A percentile compares a stretch with the other conserved stretches of the same genome.
These are phyloP conservation scores for Bombycilla garrulus DNA, from an alignment of 2,113 vertebrate genomes.

Conservation along the genomic window DNA sequence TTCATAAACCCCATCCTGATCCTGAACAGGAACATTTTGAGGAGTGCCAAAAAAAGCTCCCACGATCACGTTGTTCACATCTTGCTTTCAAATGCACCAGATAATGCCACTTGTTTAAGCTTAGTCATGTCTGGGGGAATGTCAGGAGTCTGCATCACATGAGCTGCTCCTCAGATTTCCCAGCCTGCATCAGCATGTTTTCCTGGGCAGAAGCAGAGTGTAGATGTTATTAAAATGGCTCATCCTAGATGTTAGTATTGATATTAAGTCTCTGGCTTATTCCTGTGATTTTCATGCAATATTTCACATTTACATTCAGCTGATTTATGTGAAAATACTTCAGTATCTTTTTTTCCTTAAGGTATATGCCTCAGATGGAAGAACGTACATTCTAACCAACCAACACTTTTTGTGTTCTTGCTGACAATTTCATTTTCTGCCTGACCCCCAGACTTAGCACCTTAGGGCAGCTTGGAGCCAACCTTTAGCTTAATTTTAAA, in stretches of 20 bases:
- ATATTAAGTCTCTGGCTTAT: background rate
- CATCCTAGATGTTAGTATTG: background rate
- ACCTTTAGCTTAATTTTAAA: background rate
- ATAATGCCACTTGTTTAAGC: slow-evolving; percentile 60
- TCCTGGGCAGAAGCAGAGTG: background rate
- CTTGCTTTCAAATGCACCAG: slow-evolving; percentile 29
- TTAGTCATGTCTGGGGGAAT: slow-evolving; percentile 45
- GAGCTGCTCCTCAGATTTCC: slow-evolving; percentile 59
- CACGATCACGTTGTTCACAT: background rate
- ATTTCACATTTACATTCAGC: background rate
- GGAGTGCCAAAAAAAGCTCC: background rate
- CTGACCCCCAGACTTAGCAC: background rate
- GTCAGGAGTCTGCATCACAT: slow-evolving; percentile 52
- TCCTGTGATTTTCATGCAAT: background rate
- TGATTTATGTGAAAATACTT: background rate
- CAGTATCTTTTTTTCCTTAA: background rate
- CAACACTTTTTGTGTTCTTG: background rate
- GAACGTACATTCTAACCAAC: background rate
- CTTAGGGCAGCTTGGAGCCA: background rate
- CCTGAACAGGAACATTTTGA: background rate
- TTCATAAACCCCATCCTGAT: background rate
- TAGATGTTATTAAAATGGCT: background rate
- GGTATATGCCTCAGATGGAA: background rate
- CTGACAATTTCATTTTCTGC: background rate
- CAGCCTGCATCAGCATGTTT: slow-evolving; percentile 12